Evolutionary conservation across 2,888 invertebrate species (phyloP), one percentile per base, ranked within the genome.

Genomic region (Dynastes grantii): DNA sequence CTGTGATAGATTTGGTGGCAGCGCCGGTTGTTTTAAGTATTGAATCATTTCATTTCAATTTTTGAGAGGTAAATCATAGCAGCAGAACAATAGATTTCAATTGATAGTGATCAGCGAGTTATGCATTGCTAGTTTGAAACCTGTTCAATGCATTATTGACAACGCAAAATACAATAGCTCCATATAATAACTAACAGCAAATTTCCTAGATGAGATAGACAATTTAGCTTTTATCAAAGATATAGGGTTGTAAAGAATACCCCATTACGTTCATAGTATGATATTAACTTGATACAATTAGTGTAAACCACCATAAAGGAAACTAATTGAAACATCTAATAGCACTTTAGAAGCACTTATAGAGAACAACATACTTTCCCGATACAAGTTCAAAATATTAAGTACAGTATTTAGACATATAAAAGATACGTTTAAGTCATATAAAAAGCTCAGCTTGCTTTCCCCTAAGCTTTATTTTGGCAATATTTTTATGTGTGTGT

Each of bases 41-140:
- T 45, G 8, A 6, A 45, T 45, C 11, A 9, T 45, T 45, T 32
- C 32, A 32, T 32, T 32, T 32, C 32, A 32, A 5, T 32, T 32
- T 32, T 32, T 32, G 32, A 32, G 32, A 32, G 32, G 32, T 32
- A 32, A 32, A 32, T 32, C 5, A 32, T 5, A 32, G 32, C 32
- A 32, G 32, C 4, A 32, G 32, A 32, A 32, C 32, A 32, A 32
- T 32, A 32, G 32, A 0, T 67, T 68, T 68, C 70, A 51, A 53
- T 70, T 70, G 70, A 70, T 51, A 51, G 70, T 29, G 32, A 51
- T 70, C 70, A 53, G 68, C 67, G 32, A 68, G 70, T 51, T 70
- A 53, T 70, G 37, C 27, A 70, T 53, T 70, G 27, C 16, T 51
- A 11, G 11, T 29, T 27, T 51, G 32, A 70, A 70, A 70, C 29